phyloP scores from a whole-genome alignment of 2,113 vertebrate species.

The Lophotis ruficrista region DNA sequence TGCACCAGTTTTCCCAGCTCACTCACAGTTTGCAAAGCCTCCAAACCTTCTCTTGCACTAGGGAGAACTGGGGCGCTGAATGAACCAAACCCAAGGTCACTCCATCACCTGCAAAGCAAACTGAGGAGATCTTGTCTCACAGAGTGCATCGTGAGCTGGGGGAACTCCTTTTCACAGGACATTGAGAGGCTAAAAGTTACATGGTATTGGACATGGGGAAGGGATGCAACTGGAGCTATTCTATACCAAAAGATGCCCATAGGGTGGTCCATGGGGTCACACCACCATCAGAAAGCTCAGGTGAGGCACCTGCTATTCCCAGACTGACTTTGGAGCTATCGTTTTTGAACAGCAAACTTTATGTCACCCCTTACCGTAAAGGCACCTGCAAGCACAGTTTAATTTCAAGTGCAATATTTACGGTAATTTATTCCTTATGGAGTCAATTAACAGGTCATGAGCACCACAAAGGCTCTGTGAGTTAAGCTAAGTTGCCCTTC shows the following conservation, averaged over 20 bases:
- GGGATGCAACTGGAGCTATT: not conserved
- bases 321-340: not conserved
- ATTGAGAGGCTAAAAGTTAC: not conserved
- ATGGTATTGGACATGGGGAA: not conserved
- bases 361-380: not conserved
- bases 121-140: not conserved
- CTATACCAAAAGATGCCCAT: not conserved
- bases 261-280: not conserved
- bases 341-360: not conserved
- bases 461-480: not conserved
- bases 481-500: not conserved
- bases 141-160: not conserved
- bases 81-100: not conserved
- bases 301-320: not conserved
- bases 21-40: not conserved
- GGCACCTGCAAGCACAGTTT: not conserved
- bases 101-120: not conserved
- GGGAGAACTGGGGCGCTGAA: not conserved
- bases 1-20: not conserved
- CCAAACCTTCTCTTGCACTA: not conserved
- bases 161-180: not conserved
- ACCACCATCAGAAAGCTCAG: not conserved
- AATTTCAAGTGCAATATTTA: not conserved
- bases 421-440: not conserved
- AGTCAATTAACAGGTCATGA: not conserved